Evolutionary conservation across 2,113 vertebrate species (phyloP).

Genomic region (Cheirogaleus medius): DNA sequence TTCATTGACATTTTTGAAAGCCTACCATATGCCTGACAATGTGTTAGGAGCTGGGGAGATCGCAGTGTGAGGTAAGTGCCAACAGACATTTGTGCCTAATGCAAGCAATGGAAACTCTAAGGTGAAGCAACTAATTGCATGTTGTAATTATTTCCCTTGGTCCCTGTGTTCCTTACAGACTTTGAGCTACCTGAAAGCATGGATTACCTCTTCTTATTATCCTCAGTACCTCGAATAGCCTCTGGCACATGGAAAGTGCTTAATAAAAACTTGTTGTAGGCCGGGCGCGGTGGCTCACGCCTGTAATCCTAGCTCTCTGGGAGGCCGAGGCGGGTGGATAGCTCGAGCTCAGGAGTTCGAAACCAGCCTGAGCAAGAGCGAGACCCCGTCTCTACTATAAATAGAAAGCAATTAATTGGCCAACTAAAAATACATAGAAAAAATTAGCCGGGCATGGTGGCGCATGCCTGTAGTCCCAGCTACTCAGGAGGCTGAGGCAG

Average conservation of each 20-base stretch:
- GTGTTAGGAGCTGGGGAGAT: constrained; percentile 9
- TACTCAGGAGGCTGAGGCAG: too few relatives aligned
- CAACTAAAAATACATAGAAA: too few relatives aligned
- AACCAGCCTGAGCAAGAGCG: too few relatives aligned
- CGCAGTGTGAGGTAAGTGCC: constrained; percentile 12
- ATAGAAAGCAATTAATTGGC: too few relatives aligned
- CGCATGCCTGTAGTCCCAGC: too few relatives aligned
- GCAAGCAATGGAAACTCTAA: constrained; percentile 8
- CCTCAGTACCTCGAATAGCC: not conserved
- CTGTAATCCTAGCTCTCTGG: too few relatives aligned
- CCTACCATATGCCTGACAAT: not conserved
- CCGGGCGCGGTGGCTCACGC: too few relatives aligned
- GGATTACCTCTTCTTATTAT: not conserved
- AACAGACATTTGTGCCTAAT: not conserved
- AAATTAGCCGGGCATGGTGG: too few relatives aligned
- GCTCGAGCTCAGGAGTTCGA: too few relatives aligned
- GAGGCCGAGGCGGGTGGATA: too few relatives aligned
- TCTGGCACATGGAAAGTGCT: not conserved
- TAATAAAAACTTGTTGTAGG: not conserved
- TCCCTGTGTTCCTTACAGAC: not conserved
- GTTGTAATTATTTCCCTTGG: constrained; percentile 22
- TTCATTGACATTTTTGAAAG: not conserved
- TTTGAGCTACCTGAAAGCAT: constrained; percentile 8
- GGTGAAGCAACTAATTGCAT: not conserved
- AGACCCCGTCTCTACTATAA: too few relatives aligned